Evolutionary conservation across 2,888 invertebrate genomes (phyloP).

Genomic region (Protonemura montana): DNA sequence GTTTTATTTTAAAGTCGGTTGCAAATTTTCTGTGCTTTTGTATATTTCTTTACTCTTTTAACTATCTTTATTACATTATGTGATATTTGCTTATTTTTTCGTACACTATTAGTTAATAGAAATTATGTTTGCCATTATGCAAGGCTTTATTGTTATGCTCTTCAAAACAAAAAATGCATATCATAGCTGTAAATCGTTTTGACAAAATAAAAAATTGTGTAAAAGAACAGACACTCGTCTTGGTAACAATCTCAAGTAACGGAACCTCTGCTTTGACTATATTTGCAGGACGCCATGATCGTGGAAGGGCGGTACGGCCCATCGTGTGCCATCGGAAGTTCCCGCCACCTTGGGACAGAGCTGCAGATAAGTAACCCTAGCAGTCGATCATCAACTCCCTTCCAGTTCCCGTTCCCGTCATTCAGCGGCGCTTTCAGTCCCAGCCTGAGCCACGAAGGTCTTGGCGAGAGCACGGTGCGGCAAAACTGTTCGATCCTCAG

Average conservation of each 20-base stretch:
- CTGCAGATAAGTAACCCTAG: conserved; percentile 57
- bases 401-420: conserved; percentile 65
- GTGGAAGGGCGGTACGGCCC: conserved; percentile 53
- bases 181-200: conserved; percentile 91
- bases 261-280: conserved; percentile 34
- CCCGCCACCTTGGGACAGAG: conserved; percentile 53
- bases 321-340: conserved; percentile 49
- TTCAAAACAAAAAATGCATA: conserved; percentile 86
- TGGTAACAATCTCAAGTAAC: conserved; percentile 3
- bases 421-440: conserved; percentile 64
- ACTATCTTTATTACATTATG: conserved; percentile 46
- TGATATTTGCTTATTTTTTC: conserved; percentile 49
- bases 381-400: conserved; percentile 65
- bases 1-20: conserved; percentile 51
- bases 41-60: conserved; percentile 45
- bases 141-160: conserved; percentile 62
- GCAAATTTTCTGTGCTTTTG: conserved; percentile 49
- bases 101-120: conserved; percentile 48
- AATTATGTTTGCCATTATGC: conserved; percentile 65
- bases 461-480: conserved; percentile 50
- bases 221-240: conserved; percentile 46
- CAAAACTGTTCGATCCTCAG: conserved; percentile 50
- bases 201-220: conserved; percentile 72
- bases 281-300: conserved; percentile 53
- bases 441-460: conserved; percentile 57